These are phyloP conservation scores for Montifringilla adamsi DNA, from an alignment of 2,113 vertebrate genomes.

Conservation along the genomic window DNA sequence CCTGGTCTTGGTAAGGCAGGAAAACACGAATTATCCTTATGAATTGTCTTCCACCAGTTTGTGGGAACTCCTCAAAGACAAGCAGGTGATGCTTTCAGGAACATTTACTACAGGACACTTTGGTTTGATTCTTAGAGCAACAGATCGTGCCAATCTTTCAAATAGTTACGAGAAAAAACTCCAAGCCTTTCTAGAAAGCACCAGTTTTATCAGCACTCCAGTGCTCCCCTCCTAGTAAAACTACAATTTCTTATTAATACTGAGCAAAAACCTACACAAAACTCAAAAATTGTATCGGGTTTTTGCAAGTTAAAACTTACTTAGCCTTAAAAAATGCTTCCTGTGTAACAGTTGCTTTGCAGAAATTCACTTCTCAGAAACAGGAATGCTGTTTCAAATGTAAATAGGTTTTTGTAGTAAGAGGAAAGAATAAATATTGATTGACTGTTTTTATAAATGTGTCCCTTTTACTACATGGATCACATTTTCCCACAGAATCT, in stretches of 20 bases:
- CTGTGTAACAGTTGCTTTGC: background rate
- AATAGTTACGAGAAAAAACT: background rate
- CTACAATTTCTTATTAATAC: background rate
- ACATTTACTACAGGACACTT: background rate
- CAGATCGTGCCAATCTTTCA: background rate
- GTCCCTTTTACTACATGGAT: background rate
- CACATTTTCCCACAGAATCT: background rate
- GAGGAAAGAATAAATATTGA: background rate
- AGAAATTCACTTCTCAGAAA: background rate
- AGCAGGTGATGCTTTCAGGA: background rate
- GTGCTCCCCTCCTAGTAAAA: background rate
- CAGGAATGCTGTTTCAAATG: background rate
- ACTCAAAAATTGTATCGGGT: rapidly evolving
- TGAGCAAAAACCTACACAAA: background rate
- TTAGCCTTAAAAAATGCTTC: background rate
- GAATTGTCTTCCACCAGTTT: background rate
- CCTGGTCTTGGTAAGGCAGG: background rate
- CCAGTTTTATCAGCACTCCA: background rate
- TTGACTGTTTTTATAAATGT: background rate
- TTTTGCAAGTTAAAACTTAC: background rate
- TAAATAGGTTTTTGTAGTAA: background rate
- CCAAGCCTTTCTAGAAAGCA: too few relatives aligned
- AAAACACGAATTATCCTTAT: background rate
- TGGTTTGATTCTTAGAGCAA: background rate
- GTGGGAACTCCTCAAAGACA: background rate